Evolutionary conservation across 2,888 invertebrate genomes (phyloP).

Genomic region (Caenorhabditis sp.): DNA sequence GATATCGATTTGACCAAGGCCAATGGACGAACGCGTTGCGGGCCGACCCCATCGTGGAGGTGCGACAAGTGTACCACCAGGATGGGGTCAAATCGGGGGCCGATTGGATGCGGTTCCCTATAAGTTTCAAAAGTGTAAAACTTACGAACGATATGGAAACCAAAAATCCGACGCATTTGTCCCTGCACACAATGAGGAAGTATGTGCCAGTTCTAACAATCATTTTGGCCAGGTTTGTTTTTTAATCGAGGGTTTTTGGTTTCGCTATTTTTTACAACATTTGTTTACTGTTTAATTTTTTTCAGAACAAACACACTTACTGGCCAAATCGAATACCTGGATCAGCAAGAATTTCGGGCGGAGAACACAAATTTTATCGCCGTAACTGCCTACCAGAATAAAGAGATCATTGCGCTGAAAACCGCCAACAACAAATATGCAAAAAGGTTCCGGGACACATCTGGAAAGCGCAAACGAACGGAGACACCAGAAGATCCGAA

Average conservation of each 20-base stretch:
- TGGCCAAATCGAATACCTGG: no score
- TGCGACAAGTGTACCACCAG: constrained; percentile 6
- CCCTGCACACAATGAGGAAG: constrained; percentile 24
- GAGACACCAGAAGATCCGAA: no score
- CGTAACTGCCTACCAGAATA: constrained; percentile 24
- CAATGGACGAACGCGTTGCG: constrained; percentile 1
- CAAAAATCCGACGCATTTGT: background rate
- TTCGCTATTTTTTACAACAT: no score
- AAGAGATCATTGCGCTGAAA: constrained; percentile 14
- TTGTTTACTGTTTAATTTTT: no score
- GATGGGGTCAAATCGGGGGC: constrained; percentile 17
- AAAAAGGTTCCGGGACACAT: no score
- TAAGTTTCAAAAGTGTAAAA: no score
- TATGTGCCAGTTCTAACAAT: constrained; percentile 15
- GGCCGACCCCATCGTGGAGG: constrained; percentile 2
- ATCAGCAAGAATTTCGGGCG: no score
- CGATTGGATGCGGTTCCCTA: constrained; percentile 13
- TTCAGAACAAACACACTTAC: no score
- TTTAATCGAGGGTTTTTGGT: no score
- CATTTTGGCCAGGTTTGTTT: no score
- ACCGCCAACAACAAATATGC: constrained; percentile 27
- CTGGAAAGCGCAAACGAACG: no score
- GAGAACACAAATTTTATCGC: constrained; percentile 14
- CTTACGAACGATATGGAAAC: no score
- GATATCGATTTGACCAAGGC: constrained; percentile 16